phyloP scores from a whole-genome alignment of 2,888 invertebrate species.

The Osmoderma eremita region DNA sequence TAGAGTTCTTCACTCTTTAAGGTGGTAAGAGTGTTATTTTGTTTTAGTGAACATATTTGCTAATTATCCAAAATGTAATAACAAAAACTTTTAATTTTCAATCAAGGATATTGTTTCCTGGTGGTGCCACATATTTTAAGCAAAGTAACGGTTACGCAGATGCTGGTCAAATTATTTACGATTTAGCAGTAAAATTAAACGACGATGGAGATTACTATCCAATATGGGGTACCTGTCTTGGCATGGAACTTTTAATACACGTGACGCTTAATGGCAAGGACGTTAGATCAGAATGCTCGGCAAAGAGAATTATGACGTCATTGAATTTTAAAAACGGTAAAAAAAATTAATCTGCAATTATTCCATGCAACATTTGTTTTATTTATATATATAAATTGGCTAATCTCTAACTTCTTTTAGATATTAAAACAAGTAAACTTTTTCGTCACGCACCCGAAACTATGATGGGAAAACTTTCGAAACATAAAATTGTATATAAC shows the following conservation, averaged over 20 bases:
- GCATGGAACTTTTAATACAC: conserved; percentile 82
- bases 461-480: conserved; percentile 68
- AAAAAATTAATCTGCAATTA: neutral
- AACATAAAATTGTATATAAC: conserved; percentile 77
- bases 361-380: neutral
- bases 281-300: conserved; percentile 71
- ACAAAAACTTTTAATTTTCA: neutral
- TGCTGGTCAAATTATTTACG: conserved; percentile 76
- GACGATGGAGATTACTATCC: conserved; percentile 81
- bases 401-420: conserved; percentile 61
- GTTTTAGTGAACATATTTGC: neutral
- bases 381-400: neutral
- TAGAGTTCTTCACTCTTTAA: no score
- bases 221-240: conserved; percentile 88
- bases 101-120: conserved; percentile 81
- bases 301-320: conserved; percentile 69
- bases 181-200: conserved; percentile 76
- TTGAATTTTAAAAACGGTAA: conserved; percentile 74
- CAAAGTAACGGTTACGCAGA: conserved; percentile 78
- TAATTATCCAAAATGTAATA: no score
- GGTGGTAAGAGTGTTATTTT: no score
- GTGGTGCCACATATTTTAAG: conserved; percentile 80
- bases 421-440: conserved; percentile 71
- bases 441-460: conserved; percentile 71
- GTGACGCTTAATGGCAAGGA: conserved; percentile 69